A percentile compares a stretch with the other conserved stretches of the same genome.
phyloP scores from a whole-genome alignment of 2,797 vertebrate species.

The Falco naumanni region DNA sequence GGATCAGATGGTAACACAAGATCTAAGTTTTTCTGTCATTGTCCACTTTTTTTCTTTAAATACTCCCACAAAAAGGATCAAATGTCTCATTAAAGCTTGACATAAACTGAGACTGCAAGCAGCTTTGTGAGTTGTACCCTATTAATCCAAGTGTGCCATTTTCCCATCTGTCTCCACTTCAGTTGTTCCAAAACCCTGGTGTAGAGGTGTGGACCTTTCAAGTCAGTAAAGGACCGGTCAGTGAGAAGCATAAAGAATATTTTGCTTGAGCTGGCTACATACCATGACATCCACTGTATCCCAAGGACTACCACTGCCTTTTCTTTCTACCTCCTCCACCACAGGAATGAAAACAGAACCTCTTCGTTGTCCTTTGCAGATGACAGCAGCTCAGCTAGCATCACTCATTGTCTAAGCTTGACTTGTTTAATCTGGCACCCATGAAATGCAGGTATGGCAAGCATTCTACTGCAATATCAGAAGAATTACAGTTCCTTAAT shows the following conservation, averaged over 20 bases:
- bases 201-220: neutral
- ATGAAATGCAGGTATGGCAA: constrained; percentile 13
- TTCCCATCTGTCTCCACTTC: neutral
- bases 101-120: neutral
- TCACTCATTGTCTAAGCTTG: neutral
- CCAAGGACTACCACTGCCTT: neutral
- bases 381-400: neutral
- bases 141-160: neutral
- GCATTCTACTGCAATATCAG: constrained; percentile 31
- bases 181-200: neutral
- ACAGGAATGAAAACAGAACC: neutral
- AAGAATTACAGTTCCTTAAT: constrained; percentile 41
- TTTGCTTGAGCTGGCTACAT: neutral
- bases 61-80: neutral
- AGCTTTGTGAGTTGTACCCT: neutral
- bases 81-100: neutral
- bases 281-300: neutral
- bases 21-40: neutral
- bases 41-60: too few species aligned
- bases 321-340: neutral
- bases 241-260: neutral
- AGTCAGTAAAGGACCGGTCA: neutral
- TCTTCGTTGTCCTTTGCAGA: neutral
- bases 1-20: neutral
- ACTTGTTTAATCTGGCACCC: constrained; percentile 47